phyloP scores from a whole-genome alignment of 2,113 vertebrate genomes.

The Amphiprion ocellaris region DNA sequence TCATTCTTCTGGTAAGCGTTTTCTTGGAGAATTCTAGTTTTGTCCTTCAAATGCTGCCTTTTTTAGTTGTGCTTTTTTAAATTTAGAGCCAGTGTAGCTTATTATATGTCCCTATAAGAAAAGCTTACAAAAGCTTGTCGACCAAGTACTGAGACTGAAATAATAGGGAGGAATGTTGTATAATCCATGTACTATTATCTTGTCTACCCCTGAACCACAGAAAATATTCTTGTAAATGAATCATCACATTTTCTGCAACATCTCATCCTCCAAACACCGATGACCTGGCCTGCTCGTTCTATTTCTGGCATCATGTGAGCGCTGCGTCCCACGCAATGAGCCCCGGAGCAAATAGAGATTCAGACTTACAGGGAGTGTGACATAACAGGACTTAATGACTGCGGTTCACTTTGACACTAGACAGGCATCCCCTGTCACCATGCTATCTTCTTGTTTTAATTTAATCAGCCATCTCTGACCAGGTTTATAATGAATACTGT shows the following conservation, averaged over 20 bases:
- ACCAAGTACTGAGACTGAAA: background rate
- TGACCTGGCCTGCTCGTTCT: conserved; percentile 24
- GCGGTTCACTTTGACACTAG: conserved; percentile 13
- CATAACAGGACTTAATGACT: conserved; percentile 67
- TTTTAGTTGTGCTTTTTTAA: no score
- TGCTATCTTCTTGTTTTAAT: conserved; percentile 6
- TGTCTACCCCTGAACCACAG: conserved; percentile 3
- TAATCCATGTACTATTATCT: conserved; percentile 3
- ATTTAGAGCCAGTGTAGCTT: no score
- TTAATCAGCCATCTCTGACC: conserved; percentile 10
- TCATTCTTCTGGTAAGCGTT: no score
- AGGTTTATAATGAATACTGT: conserved; percentile 8
- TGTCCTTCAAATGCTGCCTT: no score
- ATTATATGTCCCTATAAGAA: no score
- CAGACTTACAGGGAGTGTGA: conserved; percentile 47
- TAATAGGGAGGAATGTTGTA: background rate
- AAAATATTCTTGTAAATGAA: conserved; percentile 18
- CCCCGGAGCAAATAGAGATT: conserved; percentile 3
- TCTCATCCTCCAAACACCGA: conserved; percentile 1
- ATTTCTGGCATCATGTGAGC: conserved; percentile 49
- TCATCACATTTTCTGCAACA: conserved; percentile 28
- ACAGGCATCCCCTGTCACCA: background rate
- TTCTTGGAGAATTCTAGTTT: no score
- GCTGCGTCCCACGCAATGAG: conserved; percentile 15
- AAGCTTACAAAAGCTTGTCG: no score